Evolutionary conservation across 2,888 invertebrate genomes (phyloP).

Genomic region (Tetranychus truncatus): DNA sequence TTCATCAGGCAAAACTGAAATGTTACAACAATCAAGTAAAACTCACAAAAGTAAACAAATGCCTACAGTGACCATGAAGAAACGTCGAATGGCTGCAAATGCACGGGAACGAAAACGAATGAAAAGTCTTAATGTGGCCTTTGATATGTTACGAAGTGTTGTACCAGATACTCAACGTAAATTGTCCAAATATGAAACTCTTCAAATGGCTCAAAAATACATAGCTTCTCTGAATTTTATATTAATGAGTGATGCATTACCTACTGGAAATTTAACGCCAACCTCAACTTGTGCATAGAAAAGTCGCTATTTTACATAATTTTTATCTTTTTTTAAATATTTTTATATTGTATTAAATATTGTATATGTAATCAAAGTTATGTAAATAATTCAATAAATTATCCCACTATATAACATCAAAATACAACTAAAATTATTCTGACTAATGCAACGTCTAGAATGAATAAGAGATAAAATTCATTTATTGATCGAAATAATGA

Average conservation of each 20-base stretch:
- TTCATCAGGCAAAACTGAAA: not conserved
- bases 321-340: too few relatives aligned
- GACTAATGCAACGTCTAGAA: too few relatives aligned
- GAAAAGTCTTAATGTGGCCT: conserved; percentile 84
- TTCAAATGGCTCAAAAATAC: conserved; percentile 93
- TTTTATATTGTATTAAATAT: too few relatives aligned
- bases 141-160: conserved; percentile 60
- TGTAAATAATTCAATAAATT: too few relatives aligned
- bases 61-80: conserved; percentile 43
- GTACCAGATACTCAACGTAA: conserved; percentile 45
- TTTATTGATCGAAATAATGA: too few relatives aligned
- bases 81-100: conserved; percentile 73
- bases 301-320: too few relatives aligned
- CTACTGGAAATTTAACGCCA: too few relatives aligned
- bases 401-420: too few relatives aligned
- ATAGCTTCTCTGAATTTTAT: conserved; percentile 74
- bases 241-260: conserved; percentile 32
- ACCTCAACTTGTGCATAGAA: too few relatives aligned
- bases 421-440: too few relatives aligned
- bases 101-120: conserved; percentile 75
- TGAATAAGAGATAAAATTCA: too few relatives aligned
- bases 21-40: not conserved
- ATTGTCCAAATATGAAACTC: conserved; percentile 81
- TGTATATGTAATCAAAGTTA: too few relatives aligned
- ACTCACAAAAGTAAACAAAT: conserved; percentile 18